Base-by-base conservation (phyloP, 2,797 vertebrate species). In the Hylomyscus alleni region DNA sequence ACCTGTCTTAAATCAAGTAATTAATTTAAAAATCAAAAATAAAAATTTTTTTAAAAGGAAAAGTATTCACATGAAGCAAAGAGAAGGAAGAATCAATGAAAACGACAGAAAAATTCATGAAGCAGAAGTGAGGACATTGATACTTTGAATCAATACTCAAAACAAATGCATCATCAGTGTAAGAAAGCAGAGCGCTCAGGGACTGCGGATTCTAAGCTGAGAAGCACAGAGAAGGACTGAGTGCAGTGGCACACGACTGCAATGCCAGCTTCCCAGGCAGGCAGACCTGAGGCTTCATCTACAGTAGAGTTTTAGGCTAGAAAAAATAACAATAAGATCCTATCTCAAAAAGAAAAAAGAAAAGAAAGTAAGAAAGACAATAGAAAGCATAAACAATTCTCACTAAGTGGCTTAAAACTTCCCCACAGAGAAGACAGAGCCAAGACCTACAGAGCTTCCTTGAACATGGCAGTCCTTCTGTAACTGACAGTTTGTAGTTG, bases 101-200 rank as follows among this genome's bases (percentile, higher is more conserved):
- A 6, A 31, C 82, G 88, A 34, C 8, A 65, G n/a, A 88, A 75
- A 91, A 75, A 14, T 85, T 67, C 54, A 75, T 37, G 26, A 95
- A 77, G 52, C 8, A 89, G 29, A 89, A 34, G 13, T 29, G 65
- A 80, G 47, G 58, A 12, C 10, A 92, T 78, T 62, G 93, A 91
- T 67, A 85, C 95, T 87, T 91, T 54, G 62, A 91, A 67, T 60
- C 67, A 47, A 90, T 24, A 58, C 69, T 52, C n/a, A 77, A 95
- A 31, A 90, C 65, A 65, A 89, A 80, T 19, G 34, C 87, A 87
- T 62, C 50, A 80, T 6, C 78, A 75, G 0, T 80, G 89, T 14
- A 12, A 81, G 26, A 20, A 77, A 81, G n/a, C 15, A 87, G 12
- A 89, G 3, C 22, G 29, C 8, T 73, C 34, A 17, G 29, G n/a